Evolutionary conservation across 1,140 invertebrate genomes (phyloP).

Genomic region (Babylonia areolata): DNA sequence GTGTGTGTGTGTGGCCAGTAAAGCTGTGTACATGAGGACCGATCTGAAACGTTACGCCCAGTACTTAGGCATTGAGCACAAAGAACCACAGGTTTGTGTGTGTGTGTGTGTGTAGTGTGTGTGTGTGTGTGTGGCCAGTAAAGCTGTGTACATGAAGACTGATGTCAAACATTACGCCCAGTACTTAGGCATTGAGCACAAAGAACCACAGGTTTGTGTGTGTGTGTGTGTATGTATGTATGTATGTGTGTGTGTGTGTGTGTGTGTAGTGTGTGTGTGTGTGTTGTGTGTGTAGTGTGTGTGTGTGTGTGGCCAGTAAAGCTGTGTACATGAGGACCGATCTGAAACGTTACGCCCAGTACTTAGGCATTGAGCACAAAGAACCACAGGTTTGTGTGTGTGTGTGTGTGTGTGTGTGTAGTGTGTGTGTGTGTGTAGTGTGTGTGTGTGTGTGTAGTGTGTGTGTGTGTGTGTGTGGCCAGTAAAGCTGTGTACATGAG

Average conservation of each 20-base stretch:
- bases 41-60: too few relatives aligned
- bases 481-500: neutral
- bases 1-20: too few relatives aligned
- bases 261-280: constrained; percentile 10
- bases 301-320: neutral
- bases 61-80: too few relatives aligned
- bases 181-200: too few relatives aligned
- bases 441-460: neutral
- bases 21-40: too few relatives aligned
- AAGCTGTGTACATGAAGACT: too few relatives aligned
- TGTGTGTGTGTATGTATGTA: neutral
- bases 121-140: neutral
- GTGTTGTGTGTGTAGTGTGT: neutral
- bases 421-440: constrained; percentile 8
- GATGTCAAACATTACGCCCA: too few relatives aligned
- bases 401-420: constrained; percentile 4
- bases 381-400: constrained; percentile 8
- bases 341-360: too few relatives aligned
- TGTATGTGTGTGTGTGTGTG: constrained; percentile 6
- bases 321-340: too few relatives aligned
- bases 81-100: neutral
- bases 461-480: neutral
- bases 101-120: constrained; percentile 7
- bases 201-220: too few relatives aligned
- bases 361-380: too few relatives aligned